Conservation (phyloP, 1,140 invertebrate genomes). For the Adoxophyes honmai region DNA sequence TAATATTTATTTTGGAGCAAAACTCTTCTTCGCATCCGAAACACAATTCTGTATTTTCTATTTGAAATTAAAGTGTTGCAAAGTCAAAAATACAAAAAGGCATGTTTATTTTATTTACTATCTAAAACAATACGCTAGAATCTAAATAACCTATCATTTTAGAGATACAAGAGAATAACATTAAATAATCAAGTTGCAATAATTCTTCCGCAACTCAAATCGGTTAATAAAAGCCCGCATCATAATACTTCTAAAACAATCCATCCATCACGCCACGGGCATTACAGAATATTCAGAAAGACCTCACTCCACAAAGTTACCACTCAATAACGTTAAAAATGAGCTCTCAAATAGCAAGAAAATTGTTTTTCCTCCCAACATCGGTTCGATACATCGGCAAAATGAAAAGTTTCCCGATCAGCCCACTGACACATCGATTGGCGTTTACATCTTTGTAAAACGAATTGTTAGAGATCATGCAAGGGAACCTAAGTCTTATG, state of each 20-base stretch:
- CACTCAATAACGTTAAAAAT: constrained; percentile 73
- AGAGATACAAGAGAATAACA: background rate
- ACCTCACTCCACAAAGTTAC: constrained; percentile 44
- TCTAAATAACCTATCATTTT: background rate
- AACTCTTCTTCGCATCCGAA: too few species aligned
- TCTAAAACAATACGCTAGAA: too few species aligned
- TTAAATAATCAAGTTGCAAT: too few species aligned
- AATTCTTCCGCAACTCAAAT: too few species aligned
- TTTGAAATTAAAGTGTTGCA: too few species aligned
- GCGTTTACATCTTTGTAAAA: constrained; percentile 71
- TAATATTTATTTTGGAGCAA: too few species aligned
- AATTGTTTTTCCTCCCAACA: constrained; percentile 66
- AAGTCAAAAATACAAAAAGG: too few species aligned
- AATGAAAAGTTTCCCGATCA: constrained; percentile 75
- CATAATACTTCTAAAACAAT: constrained; percentile 17
- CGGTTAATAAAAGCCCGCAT: background rate
- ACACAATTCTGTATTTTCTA: too few species aligned
- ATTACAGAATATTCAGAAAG: constrained; percentile 38
- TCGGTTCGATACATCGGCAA: constrained; percentile 62
- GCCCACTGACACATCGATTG: constrained; percentile 69
- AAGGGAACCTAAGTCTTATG: constrained; percentile 61
- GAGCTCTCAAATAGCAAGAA: constrained; percentile 62
- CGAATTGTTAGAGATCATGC: constrained; percentile 57
- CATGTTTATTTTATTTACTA: too few species aligned
- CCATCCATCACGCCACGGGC: constrained; percentile 31